Percentiles rank a stretch among this genome's conserved stretches.
Conservation (phyloP, 2,888 invertebrate genomes). For the Tachystola acroxantha region DNA sequence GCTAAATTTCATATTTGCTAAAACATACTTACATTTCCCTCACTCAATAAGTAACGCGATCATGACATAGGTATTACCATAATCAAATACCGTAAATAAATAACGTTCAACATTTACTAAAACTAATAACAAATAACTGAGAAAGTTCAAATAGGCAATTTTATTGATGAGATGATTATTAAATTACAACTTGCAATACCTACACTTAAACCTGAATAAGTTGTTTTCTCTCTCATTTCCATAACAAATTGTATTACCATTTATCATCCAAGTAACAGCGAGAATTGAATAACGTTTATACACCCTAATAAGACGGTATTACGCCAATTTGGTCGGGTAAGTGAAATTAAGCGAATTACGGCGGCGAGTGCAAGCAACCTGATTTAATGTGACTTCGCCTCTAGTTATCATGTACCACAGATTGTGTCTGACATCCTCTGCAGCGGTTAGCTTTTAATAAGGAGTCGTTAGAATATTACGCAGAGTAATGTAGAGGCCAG, state of each 20-base stretch:
- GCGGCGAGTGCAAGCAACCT: slow-evolving; percentile 47
- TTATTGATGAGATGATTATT: no score
- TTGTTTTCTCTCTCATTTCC: slow-evolving; percentile 12
- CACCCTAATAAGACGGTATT: slow-evolving; percentile 48
- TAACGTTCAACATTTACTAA: no score
- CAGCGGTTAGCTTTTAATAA: slow-evolving; percentile 61
- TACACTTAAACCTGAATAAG: no score
- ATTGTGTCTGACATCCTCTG: slow-evolving; percentile 46
- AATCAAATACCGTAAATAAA: no score
- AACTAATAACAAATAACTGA: no score
- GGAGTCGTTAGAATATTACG: slow-evolving; percentile 45
- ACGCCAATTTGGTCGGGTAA: slow-evolving; percentile 48
- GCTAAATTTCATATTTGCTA: no score
- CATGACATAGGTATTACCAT: no score
- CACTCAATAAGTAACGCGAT: no score
- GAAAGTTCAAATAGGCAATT: no score
- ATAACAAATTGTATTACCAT: slow-evolving; percentile 17
- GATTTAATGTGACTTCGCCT: slow-evolving; percentile 60
- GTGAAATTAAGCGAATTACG: slow-evolving; percentile 65
- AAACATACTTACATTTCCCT: no score
- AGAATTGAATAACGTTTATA: slow-evolving; percentile 49
- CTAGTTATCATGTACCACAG: slow-evolving; percentile 71
- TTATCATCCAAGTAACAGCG: slow-evolving; percentile 20
- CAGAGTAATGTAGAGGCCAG: slow-evolving; percentile 34
- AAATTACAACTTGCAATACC: no score